Evolutionary conservation across 2,888 invertebrate species (phyloP).

Genomic region (Epiblema foenella): DNA sequence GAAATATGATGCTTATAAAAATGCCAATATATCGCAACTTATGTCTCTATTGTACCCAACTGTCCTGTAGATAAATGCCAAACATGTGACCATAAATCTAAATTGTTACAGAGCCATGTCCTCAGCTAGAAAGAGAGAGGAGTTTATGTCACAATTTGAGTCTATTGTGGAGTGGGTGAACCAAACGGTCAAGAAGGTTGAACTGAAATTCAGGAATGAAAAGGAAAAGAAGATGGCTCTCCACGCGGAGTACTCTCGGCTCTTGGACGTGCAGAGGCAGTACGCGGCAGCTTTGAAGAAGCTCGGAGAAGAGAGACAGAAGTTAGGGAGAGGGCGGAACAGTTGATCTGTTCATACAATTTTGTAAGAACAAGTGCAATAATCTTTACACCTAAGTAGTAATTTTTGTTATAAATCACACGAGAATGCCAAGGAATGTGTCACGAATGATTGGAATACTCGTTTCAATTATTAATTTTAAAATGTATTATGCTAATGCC

Average conservation of each 20-base stretch:
- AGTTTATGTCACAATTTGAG: slow-evolving; percentile 96
- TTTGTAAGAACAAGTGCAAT: slow-evolving; percentile 31
- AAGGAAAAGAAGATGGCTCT: slow-evolving; percentile 70
- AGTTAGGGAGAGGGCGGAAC: slow-evolving; percentile 54
- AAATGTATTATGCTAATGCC: slow-evolving; percentile 19
- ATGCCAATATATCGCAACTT: background rate
- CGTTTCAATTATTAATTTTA: background rate
- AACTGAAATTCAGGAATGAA: slow-evolving; percentile 77
- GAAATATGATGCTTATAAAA: too few species aligned
- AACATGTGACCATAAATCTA: background rate
- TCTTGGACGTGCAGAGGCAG: slow-evolving; percentile 78
- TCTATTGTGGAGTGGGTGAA: slow-evolving; percentile 95
- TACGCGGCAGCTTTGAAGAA: slow-evolving; percentile 77
- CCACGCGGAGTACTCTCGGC: slow-evolving; percentile 70
- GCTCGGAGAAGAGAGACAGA: slow-evolving; percentile 70
- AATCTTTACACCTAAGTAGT: slow-evolving; percentile 30
- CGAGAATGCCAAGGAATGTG: slow-evolving; percentile 1
- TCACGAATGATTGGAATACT: slow-evolving; percentile 7
- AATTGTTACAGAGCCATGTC: slow-evolving; percentile 89
- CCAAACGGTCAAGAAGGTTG: slow-evolving; percentile 92
- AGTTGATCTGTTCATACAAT: slow-evolving; percentile 42
- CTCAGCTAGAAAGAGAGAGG: slow-evolving; percentile 91
- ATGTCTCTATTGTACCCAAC: background rate
- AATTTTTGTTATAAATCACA: slow-evolving; percentile 6
- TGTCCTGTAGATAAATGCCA: background rate